Evolutionary conservation across 2,113 vertebrate genomes (phyloP).

Genomic region (Carassius auratus): DNA sequence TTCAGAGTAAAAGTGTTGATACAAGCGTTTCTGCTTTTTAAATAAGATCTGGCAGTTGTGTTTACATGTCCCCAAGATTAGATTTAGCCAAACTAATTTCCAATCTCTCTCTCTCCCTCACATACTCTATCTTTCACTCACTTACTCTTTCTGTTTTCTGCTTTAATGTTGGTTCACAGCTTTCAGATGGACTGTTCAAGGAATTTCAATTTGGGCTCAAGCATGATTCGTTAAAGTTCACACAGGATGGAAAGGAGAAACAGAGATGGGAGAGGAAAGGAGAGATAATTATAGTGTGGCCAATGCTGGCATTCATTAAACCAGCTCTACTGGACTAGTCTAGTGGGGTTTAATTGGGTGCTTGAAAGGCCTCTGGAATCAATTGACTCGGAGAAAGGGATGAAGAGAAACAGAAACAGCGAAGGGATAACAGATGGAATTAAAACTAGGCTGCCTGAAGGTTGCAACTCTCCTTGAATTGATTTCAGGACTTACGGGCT

Average conservation of each 20-base stretch:
- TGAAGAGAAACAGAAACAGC: slow-evolving; percentile 9
- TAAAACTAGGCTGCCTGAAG: slow-evolving; percentile 47
- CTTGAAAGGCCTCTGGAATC: slow-evolving; percentile 53
- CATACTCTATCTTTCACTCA: not conserved
- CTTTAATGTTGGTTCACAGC: slow-evolving; percentile 19
- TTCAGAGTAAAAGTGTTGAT: slow-evolving; percentile 10
- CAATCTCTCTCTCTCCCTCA: slow-evolving; percentile 23
- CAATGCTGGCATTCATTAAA: slow-evolving; percentile 57
- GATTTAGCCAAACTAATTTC: slow-evolving; percentile 57
- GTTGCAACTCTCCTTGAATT: slow-evolving; percentile 48
- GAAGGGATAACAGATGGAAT: slow-evolving; percentile 50
- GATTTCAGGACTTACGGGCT: slow-evolving; percentile 47
- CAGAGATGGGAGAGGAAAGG: not conserved
- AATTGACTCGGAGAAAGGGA: slow-evolving; percentile 36
- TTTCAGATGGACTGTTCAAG: slow-evolving; percentile 54
- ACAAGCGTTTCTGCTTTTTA: slow-evolving; percentile 46
- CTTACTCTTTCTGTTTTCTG: not conserved
- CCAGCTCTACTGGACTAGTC: slow-evolving; percentile 39
- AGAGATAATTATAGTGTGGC: slow-evolving; percentile 45
- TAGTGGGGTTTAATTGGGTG: slow-evolving; percentile 55
- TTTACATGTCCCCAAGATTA: slow-evolving; percentile 55
- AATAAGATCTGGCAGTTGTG: slow-evolving; percentile 55
- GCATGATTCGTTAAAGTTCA: slow-evolving; percentile 47
- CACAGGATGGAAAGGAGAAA: slow-evolving; percentile 22
- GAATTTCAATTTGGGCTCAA: slow-evolving; percentile 48